phyloP scores from a whole-genome alignment of 2,113 vertebrate genomes.

The Cryptotis parvus region DNA sequence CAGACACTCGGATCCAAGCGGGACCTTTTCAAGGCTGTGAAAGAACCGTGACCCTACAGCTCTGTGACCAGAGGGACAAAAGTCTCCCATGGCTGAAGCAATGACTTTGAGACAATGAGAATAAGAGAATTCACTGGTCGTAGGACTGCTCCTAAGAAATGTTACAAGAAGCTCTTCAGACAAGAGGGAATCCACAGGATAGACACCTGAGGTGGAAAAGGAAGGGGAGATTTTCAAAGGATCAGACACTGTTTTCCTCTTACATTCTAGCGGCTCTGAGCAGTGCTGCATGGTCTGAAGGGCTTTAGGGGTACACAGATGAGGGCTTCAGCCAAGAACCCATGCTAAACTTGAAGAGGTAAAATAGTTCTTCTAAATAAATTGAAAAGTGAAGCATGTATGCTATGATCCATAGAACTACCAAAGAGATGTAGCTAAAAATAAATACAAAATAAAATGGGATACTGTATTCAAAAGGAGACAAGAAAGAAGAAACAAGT shows the following conservation, averaged over 20 bases:
- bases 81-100: neutral
- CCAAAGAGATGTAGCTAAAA: neutral
- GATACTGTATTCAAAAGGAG: neutral
- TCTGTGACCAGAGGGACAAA: neutral
- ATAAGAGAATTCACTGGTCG: neutral
- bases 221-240: neutral
- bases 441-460: neutral
- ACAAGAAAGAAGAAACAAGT: neutral
- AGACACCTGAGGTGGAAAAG: neutral
- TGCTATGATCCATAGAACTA: conserved; percentile 25
- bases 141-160: neutral
- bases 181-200: neutral
- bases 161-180: neutral
- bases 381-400: neutral
- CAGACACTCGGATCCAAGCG: neutral
- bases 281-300: neutral
- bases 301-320: neutral
- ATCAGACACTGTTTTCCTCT: neutral
- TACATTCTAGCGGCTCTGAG: neutral
- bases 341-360: neutral
- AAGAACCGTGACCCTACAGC: neutral
- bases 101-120: neutral
- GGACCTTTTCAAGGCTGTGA: too few species aligned
- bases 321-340: neutral
- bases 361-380: conserved; percentile 44